Evolutionary conservation across 1,140 invertebrate species (phyloP).

Genomic region (Pogonus chalceus): DNA sequence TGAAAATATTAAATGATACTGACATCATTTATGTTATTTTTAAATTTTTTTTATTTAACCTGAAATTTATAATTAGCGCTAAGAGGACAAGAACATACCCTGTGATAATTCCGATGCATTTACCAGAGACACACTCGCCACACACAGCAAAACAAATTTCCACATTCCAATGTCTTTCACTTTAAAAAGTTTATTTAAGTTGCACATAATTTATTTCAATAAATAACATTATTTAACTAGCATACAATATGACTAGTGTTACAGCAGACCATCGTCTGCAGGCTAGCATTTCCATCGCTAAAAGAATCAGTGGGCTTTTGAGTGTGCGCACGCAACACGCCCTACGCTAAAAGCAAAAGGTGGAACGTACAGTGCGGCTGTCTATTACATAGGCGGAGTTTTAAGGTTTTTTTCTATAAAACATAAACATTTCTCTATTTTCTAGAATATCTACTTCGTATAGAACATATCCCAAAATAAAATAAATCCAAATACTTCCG

Average conservation of each 20-base stretch:
- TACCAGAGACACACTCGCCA: neutral
- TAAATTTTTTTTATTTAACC: neutral
- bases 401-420: too few species aligned
- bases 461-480: too few species aligned
- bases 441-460: too few species aligned
- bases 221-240: neutral
- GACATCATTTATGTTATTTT: neutral
- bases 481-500: too few species aligned
- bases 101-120: conserved; percentile 3
- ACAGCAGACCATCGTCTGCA: neutral
- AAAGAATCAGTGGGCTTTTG: neutral
- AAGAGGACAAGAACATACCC: neutral
- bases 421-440: too few species aligned
- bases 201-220: neutral
- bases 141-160: neutral
- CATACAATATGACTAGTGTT: conserved; percentile 2
- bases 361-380: conserved; percentile 1
- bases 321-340: neutral
- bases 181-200: neutral
- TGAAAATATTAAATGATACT: neutral
- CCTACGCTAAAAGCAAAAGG: conserved; percentile 5
- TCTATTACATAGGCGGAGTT: too few species aligned
- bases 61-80: neutral
- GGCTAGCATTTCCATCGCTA: neutral
- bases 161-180: conserved; percentile 2